These are phyloP conservation scores for Monopterus albus DNA, from an alignment of 2,113 vertebrate genomes.

Conservation along the genomic window DNA sequence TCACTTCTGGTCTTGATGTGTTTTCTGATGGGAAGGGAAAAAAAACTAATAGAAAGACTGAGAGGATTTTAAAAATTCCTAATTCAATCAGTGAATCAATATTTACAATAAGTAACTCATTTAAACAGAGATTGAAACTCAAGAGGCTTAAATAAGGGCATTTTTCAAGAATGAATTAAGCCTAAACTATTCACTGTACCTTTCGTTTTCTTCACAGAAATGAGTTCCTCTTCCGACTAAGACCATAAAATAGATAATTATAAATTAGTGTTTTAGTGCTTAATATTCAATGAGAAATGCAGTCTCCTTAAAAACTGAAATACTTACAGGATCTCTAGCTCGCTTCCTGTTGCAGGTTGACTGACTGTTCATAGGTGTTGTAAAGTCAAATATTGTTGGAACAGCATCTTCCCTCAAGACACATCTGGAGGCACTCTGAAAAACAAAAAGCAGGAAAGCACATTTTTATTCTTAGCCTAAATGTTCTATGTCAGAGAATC, in stretches of 20 bases:
- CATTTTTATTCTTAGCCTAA: background rate
- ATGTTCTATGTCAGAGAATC: too few relatives aligned
- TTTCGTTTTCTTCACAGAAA: conserved; percentile 92
- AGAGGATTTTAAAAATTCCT: background rate
- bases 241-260: conserved; percentile 36
- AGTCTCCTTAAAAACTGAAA: background rate
- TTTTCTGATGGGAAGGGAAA: conserved; percentile 53
- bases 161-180: background rate
- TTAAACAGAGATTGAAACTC: background rate
- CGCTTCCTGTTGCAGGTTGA: conserved; percentile 89
- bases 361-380: conserved; percentile 88
- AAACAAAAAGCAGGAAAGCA: conserved; percentile 21
- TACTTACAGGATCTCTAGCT: conserved; percentile 89
- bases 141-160: background rate
- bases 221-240: conserved; percentile 90
- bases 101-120: background rate
- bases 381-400: conserved; percentile 94
- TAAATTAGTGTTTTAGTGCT: background rate
- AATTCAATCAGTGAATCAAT: background rate
- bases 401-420: conserved; percentile 92
- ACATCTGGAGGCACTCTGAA: conserved; percentile 87
- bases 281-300: background rate
- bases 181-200: conserved; percentile 83
- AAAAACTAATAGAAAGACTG: background rate
- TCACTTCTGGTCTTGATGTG: conserved; percentile 28